Evolutionary conservation across 1,140 invertebrate species (phyloP), one percentile per base, ranked within the genome.

Genomic region (Anagrus nilaparvatae): DNA sequence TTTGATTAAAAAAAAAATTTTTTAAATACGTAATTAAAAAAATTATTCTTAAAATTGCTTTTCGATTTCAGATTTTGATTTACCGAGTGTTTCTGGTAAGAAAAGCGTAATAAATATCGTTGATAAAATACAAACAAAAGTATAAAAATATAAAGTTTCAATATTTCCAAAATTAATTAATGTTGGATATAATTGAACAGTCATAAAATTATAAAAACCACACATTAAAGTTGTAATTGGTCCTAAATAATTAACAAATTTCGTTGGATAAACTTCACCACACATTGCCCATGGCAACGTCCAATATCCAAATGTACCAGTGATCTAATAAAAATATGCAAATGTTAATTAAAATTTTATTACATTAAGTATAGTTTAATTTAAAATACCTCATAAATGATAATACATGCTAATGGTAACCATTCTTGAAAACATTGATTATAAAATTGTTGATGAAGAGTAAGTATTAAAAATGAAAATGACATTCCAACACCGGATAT

Each of bases 221-320:
- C 17, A 19, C 3, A 55, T 18, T 19, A 40, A 48, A 7, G 41
- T 47, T 8, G 51, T 55, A 1, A 48, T 18, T 3, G 52, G 43
- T 5, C 37, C 46, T 4, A 56, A 23, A 33, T 50, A n/a, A 16
- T 46, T 46, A 10, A 54, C 28, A 24, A 43, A 47, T 34, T 40
- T 48, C 12, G 34, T 50, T 13, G 40, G 40, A 43, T 48, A 54
- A n/a, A 56, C n/a, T 45, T 54, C 50, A 6, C 36, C 46, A 33
- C 51, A 44, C 48, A 54, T 45, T 12, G 45, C 30, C 34, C 38
- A 50, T 3, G 50, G 52, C 5, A 54, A 7, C 12, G 40, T 24
- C 5, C 32, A 19, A 41, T 48, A 47, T 24, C 54, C 48, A 29
- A 49, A 52, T 5, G 45, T 45, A 39, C 44, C 49, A 3, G 33